Conservation (phyloP, 2,113 vertebrate genomes). For the Arenaria interpres region DNA sequence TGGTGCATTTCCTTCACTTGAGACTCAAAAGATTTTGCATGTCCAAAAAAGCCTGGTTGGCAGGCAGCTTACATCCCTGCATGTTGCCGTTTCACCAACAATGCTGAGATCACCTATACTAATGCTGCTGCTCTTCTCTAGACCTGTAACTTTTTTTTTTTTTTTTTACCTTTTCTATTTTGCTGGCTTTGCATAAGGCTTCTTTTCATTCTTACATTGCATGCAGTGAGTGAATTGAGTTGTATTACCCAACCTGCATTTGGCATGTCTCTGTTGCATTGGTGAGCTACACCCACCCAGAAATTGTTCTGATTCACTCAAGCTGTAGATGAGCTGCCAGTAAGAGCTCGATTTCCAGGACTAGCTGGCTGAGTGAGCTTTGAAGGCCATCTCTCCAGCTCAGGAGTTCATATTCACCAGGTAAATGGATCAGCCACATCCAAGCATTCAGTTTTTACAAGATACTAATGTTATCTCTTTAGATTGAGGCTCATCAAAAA, state of each 20-base stretch:
- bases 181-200: not conserved
- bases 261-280: not conserved
- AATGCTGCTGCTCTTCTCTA: not conserved
- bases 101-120: not conserved
- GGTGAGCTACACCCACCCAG: not conserved
- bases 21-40: not conserved
- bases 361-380: conserved; percentile 3
- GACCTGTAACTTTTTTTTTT: not conserved
- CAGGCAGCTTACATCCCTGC: not conserved
- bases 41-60: not conserved
- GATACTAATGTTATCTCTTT: not conserved
- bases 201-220: not conserved
- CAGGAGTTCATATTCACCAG: not conserved
- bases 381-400: not conserved
- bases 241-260: not conserved
- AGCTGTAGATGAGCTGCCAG: not conserved
- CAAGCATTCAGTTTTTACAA: not conserved
- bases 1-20: not conserved
- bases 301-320: conserved; percentile 32
- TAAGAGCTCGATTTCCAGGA: conserved; percentile 3
- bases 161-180: not conserved
- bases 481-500: not conserved
- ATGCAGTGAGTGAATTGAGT: not conserved
- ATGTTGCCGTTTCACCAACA: not conserved
- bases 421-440: not conserved